Base-by-base conservation (phyloP, 2,888 invertebrate genomes). In the Diplolepis rosae region DNA sequence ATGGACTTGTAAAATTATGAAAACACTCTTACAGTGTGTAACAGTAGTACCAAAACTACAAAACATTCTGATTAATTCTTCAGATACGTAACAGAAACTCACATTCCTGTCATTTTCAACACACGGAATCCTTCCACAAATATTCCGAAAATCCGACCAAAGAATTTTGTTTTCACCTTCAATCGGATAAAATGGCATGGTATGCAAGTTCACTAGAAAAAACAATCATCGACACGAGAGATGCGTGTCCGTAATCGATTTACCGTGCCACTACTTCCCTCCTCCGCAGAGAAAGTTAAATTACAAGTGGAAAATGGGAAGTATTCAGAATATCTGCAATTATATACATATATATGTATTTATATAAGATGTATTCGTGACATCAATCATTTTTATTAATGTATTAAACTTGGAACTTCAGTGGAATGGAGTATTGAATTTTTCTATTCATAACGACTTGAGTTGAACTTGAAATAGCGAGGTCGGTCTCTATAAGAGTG, bases 221-320 rank as follows among this genome's bases (percentile, higher is more conserved):
- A 61, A 61, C 61, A 61, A 61, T 61, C 61, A 24, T 39, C 61
- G 61, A 61, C 61, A 61, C 61, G 56, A 61, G 61, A 61, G 39
- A 61, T 39, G 61, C 39, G 39, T 61, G 61, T 39, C 61, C 13
- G 22, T 61, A 61, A 61, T 61, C 61, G 61, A 61, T 61, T 61
- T 61, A 39, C 7, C 61, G 61, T 35, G 61, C 61, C 61, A 22
- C 61, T 39, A 61, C 35, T 61, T 61, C 61, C 61, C 39, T 61
- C 61, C 61, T 35, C n/a, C 35, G 35, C 39, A 7, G 39, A 39
- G 61, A 61, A 61, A 61, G 61, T 61, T 61, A 39, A 61, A 61
- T 61, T 61, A 24, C 61, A 39, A 61, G n/a, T 39, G 61, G 61
- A 61, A 61, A 39, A 61, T 22, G 61, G 22, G 61, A 39, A 61